Evolutionary conservation across 35 echinoderm and acorn worm genomes (phyloP).

Genomic region (Apostichopus californicus): DNA sequence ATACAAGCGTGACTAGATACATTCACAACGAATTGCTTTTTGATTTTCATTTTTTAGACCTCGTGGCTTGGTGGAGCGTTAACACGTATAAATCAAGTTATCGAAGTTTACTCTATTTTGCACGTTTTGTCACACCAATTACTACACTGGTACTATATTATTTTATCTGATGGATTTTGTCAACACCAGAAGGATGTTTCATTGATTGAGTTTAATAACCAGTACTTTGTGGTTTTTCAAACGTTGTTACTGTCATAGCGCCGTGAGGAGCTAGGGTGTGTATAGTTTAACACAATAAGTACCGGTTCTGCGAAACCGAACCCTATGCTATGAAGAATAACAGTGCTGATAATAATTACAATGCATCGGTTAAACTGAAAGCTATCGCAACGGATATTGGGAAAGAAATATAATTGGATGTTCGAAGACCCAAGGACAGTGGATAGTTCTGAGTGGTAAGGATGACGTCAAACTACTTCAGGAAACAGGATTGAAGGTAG

Average conservation of each 20-base stretch:
- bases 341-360: neutral
- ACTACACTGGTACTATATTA: no score
- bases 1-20: no score
- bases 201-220: neutral
- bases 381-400: neutral
- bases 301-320: neutral
- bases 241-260: neutral
- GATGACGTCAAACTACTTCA: conserved; percentile 1
- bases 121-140: conserved; percentile 47
- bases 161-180: no score
- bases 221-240: neutral
- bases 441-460: neutral
- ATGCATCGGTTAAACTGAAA: neutral
- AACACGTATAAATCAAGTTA: no score
- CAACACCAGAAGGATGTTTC: no score
- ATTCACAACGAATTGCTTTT: no score
- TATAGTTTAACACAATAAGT: neutral
- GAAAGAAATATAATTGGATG: neutral
- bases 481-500: conserved; percentile 10
- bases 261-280: neutral
- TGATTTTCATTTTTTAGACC: no score
- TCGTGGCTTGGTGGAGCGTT: no score
- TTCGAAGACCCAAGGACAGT: neutral
- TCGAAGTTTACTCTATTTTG: conserved; percentile 72
- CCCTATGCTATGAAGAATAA: neutral